A percentile compares a stretch with the other conserved stretches of the same genome.
phyloP scores from a whole-genome alignment of 2,113 vertebrate genomes.

The Halcyon senegalensis region DNA sequence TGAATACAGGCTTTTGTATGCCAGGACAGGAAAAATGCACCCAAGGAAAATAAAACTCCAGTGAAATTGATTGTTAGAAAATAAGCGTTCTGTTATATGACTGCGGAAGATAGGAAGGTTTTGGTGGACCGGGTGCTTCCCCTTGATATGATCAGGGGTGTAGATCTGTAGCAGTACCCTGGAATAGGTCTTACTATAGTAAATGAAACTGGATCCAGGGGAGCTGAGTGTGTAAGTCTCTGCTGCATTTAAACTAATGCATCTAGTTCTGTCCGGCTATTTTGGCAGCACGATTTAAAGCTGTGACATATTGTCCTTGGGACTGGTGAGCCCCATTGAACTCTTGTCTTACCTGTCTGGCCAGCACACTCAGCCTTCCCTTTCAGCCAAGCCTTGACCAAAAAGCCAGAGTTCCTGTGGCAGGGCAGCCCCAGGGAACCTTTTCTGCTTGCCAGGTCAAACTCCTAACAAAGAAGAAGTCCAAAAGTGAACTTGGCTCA shows the following conservation, averaged over 20 bases:
- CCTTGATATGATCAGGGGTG: neutral
- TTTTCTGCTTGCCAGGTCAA: neutral
- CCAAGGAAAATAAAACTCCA: neutral
- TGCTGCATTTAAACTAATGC: neutral
- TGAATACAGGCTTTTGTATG: neutral
- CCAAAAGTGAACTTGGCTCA: neutral
- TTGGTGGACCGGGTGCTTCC: neutral
- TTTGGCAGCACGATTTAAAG: neutral
- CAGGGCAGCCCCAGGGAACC: neutral
- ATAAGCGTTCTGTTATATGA: neutral
- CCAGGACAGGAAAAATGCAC: neutral
- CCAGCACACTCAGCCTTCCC: neutral
- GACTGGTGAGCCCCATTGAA: neutral
- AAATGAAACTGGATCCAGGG: neutral
- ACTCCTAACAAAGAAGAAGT: neutral
- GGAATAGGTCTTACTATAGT: neutral
- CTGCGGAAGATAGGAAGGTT: neutral
- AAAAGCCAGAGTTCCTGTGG: neutral
- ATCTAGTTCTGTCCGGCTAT: neutral
- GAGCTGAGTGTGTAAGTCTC: neutral
- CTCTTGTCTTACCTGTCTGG: neutral
- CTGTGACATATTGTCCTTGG: neutral
- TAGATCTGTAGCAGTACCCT: neutral
- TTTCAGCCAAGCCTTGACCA: neutral
- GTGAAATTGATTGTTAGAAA: neutral